Conservation (phyloP, 2,113 vertebrate genomes). For the Columba janthina region DNA sequence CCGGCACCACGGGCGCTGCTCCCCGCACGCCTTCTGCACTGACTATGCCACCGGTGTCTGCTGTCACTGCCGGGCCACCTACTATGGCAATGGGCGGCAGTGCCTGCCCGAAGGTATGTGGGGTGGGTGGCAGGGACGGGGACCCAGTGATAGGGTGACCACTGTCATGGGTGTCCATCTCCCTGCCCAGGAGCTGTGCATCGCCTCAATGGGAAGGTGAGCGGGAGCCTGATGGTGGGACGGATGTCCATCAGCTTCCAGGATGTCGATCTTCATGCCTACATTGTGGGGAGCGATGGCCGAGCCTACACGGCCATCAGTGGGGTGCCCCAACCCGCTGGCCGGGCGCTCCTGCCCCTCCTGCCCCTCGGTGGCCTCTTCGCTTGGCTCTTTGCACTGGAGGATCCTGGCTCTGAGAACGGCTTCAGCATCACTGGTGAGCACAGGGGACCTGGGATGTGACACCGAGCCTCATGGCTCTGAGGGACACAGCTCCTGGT, state of each 20-base stretch:
- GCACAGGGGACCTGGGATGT: rapidly evolving
- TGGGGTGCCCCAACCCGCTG: conserved; percentile 62
- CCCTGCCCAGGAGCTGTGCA: conserved; percentile 84
- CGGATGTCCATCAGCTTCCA: conserved; percentile 29
- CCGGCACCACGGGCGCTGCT: conserved; percentile 82
- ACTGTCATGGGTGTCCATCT: background rate
- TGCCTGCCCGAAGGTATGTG: conserved; percentile 88
- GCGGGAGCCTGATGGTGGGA: conserved; percentile 83
- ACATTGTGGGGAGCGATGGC: conserved; percentile 92
- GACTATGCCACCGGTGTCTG: conserved; percentile 88
- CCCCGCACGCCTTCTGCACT: conserved; percentile 85
- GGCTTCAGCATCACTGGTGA: conserved; percentile 92
- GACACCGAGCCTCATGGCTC: rapidly evolving
- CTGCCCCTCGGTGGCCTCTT: conserved; percentile 88
- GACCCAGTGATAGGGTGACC: background rate
- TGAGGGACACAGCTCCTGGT: rapidly evolving
- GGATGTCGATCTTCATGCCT: conserved; percentile 86
- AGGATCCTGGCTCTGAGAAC: conserved; percentile 86
- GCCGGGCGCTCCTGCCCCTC: conserved; percentile 76
- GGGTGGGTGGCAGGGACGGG: background rate
- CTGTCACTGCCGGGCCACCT: conserved; percentile 88
- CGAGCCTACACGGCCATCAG: conserved; percentile 93
- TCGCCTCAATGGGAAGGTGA: conserved; percentile 94
- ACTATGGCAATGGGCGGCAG: conserved; percentile 89
- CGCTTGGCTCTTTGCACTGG: conserved; percentile 94